Conservation (phyloP, 2,797 vertebrate species). For the Xenentodon cancila region DNA sequence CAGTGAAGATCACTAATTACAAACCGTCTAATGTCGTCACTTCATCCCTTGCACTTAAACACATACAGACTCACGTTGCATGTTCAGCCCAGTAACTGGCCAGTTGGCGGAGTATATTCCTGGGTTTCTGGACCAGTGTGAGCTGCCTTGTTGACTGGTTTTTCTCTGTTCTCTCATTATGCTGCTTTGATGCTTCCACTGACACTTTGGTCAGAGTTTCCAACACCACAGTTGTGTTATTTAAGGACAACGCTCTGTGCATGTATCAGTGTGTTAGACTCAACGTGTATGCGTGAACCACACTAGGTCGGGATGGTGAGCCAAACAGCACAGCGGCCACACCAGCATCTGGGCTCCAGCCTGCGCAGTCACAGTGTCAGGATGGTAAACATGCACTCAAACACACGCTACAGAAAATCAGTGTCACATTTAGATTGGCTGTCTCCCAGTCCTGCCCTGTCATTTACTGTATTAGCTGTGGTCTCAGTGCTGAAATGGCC, state of each 20-base stretch:
- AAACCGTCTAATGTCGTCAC: slow-evolving; percentile 14
- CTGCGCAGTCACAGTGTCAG: slow-evolving; percentile 56
- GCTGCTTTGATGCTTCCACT: slow-evolving; percentile 71
- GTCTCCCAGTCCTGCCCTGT: slow-evolving; percentile 70
- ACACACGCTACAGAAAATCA: slow-evolving; percentile 61
- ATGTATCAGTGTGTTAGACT: slow-evolving; percentile 9
- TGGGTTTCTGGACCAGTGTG: slow-evolving; percentile 60
- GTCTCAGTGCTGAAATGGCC: slow-evolving; percentile 81
- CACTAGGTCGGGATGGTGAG: slow-evolving; percentile 45
- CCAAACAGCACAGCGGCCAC: slow-evolving; percentile 53
- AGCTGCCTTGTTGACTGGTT: slow-evolving; percentile 74
- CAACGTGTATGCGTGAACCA: slow-evolving; percentile 29
- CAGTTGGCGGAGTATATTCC: slow-evolving; percentile 22
- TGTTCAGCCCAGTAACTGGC: slow-evolving; percentile 5
- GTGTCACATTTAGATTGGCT: slow-evolving; percentile 72
- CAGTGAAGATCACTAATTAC: slow-evolving; percentile 1
- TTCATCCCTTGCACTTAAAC: slow-evolving; percentile 28
- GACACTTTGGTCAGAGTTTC: slow-evolving; percentile 74
- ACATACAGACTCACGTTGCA: slow-evolving; percentile 19
- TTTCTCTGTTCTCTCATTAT: slow-evolving; percentile 72
- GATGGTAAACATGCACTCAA: slow-evolving; percentile 52
- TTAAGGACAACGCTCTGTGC: slow-evolving; percentile 54
- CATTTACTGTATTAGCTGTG: slow-evolving; percentile 85
- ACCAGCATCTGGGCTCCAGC: slow-evolving; percentile 70
- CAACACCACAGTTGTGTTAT: slow-evolving; percentile 69